Base-by-base conservation (phyloP, 1,140 invertebrate species). In the Carcinoscorpius rotundicauda region DNA sequence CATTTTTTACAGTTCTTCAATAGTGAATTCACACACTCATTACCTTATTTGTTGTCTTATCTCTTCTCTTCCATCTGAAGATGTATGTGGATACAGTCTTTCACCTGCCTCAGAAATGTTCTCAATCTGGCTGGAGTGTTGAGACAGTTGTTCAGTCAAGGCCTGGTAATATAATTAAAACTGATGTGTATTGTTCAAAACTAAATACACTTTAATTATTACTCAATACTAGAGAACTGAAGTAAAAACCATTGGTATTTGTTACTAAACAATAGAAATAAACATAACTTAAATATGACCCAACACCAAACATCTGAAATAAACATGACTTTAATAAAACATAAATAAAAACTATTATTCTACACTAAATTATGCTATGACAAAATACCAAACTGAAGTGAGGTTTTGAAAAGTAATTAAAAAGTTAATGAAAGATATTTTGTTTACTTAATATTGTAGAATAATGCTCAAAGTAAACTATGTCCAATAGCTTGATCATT, bases 1-100 rank as follows among this genome's bases (percentile, higher is more conserved):
- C 0, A 29, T 29, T 29, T 29, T 29, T 29, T 29, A 29, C 29
- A 29, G 29, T 29, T 29, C 2, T 29, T 29, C 0, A 29, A 29
- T 29, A 29, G 29, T 29, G 29, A 29, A 60, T 51, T 48, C 6
- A 61, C 3, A 50, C 6, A 29, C 29, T 49, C n/a, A 10, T 52
- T 60, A 69, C 68, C 64, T 66, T 5, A 69, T 61, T 63, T 66
- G 66, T 61, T 68, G 66, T 49, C 93, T 79, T 59, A 97, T 88
- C 49, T 89, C 85, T 79, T 97, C 93, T 70, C 93, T 81, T 6
- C 93, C 93, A 72, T 96, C 92, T 3, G 93, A 90, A 60, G 92
- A 92, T 5, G 93, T 97, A 70, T 93, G 91, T 0, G 86, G 82
- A 72, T 97, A 97, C 0, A 98, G 76, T 76, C 89, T 91, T 78